Evolutionary conservation across 2,888 invertebrate species (phyloP), one percentile per base, ranked within the genome.

Genomic region (Pilophorus perplexus): DNA sequence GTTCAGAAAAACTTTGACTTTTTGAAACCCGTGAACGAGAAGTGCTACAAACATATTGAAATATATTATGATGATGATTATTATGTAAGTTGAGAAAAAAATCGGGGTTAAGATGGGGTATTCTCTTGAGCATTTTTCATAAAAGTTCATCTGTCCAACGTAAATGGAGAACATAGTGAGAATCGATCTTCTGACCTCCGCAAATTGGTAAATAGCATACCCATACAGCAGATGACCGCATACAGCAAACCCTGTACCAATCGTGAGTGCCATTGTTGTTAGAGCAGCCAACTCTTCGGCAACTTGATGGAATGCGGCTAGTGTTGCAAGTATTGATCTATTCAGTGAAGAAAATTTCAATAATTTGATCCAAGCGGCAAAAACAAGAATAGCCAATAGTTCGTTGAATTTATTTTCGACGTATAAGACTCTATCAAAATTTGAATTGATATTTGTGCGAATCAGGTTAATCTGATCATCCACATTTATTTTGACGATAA

Each of bases 1-100:
- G 6, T 46, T 12, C 48, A 20, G 6, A 12, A n/a, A n/a, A 6
- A 14, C 14, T 16, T 33, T 28, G 25, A 44, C 59, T 5, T n/a
- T 16, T n/a, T 59, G 22, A 20, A n/a, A 59, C 10, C 59, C 59
- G 46, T 62, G 10, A 48, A 28, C 62, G n/a, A 62, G 37, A 10
- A 62, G 46, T 27, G 48, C 62, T 5, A 62, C 33, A 22, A 27
- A 62, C 16, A 10, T 1, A 12, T 5, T 28, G 18, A 46, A 28
- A 20, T 33, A 62, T 46, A 48, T 18, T 3, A 62, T n/a, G 8
- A 28, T 25, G 5, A 46, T n/a, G 8, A 46, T 1, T 22, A 62
- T 10, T 16, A 62, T 62, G 27, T 46, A 62, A n/a, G 48, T 2
- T 6, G 22, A 10, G 16, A 62, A 62, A 33, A 18, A 62, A 2